Evolutionary conservation across 2,797 vertebrate species (phyloP).

Genomic region (Bovichtus diacanthus): DNA sequence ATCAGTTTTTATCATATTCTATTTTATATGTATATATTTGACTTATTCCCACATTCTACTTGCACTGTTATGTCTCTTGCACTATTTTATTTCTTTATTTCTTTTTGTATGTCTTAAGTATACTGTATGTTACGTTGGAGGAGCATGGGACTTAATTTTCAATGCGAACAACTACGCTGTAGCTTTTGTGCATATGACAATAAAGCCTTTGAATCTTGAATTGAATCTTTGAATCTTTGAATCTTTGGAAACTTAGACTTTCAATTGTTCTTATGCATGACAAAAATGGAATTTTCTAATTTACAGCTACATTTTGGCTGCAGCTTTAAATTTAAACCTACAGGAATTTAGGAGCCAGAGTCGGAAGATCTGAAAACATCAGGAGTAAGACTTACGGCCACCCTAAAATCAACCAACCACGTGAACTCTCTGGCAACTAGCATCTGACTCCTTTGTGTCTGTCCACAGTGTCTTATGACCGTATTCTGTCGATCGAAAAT

Average conservation of each 20-base stretch:
- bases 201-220: too few species aligned
- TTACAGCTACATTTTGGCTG: constrained; percentile 14
- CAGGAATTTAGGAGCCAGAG: constrained; percentile 23
- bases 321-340: background rate
- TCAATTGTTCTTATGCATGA: background rate
- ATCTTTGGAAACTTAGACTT: background rate
- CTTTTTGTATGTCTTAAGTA: too few species aligned
- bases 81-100: too few species aligned
- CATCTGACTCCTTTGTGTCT: constrained; percentile 18
- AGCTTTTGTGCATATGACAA: too few species aligned
- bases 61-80: too few species aligned
- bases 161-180: too few species aligned
- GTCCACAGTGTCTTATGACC: constrained; percentile 79
- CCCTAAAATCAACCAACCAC: background rate
- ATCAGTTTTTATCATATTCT: too few species aligned
- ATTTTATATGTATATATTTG: too few species aligned
- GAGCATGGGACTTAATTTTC: too few species aligned
- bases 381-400: constrained; percentile 59
- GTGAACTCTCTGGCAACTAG: background rate
- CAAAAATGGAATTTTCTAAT: background rate
- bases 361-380: constrained; percentile 20
- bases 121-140: too few species aligned
- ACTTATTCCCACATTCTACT: too few species aligned
- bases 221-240: too few species aligned
- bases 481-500: constrained; percentile 79